Base-by-base conservation (phyloP, 2,888 invertebrate genomes). In the Eupsilia transversa region DNA sequence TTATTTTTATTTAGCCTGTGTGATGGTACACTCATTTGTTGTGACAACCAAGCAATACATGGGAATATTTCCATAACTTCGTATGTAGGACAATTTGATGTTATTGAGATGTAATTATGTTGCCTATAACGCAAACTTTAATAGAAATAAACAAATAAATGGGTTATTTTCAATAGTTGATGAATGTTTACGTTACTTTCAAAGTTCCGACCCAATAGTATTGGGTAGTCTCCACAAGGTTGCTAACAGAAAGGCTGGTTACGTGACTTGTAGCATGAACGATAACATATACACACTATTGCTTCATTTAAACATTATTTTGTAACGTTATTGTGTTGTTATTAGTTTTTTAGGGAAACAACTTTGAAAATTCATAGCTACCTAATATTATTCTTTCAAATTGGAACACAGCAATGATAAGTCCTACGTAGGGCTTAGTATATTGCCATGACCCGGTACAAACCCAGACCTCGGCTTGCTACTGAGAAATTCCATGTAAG, bases 241-340 rank as follows among this genome's bases (percentile, higher is more conserved):
- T 81, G 33, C 35, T 0, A 56, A 67, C 71, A 66, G 65, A 80
- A 72, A 82, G 68, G 67, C 38, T 59, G 63, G 10, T 66, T 80
- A 84, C 82, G 82, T 82, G 82, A 84, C 82, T 73, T 12, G 41
- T 20, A 33, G 57, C 82, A 80, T 80, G 85, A 60, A 68, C 64
- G 43, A 61, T 65, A 49, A 17, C 46, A 33, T 30, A 43, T 27
- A 20, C 2, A 27, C 12, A 20, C 7, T 41, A 30, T 77, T 74
- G 59, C 59, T 60, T 54, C n/a, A 72, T 43, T 59, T 61, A 30
- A 54, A 68, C 33, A 43, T 61, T n/a, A n/a, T n/a, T n/a, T 61
- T 65, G 23, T 46, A 46, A 67, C 33, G 9, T 33, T 60, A 68
- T 49, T 59, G 2, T 9, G 10, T 38, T 33, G n/a, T 33, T 41